Percentiles rank a stretch among this genome's conserved stretches.
These are phyloP conservation scores for Rynchops niger DNA, from an alignment of 2,113 vertebrate genomes.

Conservation along the genomic window DNA sequence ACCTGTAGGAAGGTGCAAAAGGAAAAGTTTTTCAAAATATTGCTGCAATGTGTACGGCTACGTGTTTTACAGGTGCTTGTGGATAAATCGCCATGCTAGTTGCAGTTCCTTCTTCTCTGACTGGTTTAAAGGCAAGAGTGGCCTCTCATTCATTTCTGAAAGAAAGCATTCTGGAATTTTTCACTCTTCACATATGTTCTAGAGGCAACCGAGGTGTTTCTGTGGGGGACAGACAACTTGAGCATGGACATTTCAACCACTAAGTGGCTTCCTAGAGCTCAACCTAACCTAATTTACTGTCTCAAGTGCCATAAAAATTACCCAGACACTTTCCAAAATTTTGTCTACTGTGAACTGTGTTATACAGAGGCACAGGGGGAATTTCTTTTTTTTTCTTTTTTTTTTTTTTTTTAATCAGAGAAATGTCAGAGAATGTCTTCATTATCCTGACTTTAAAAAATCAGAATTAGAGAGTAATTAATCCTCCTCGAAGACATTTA, in stretches of 20 bases:
- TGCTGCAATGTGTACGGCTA: background rate
- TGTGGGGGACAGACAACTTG: background rate
- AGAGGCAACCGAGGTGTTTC: background rate
- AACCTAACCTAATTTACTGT: background rate
- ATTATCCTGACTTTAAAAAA: background rate
- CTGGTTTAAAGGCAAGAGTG: background rate
- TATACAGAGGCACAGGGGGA: background rate
- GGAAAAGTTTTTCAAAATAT: background rate
- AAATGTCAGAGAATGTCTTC: slow-evolving; percentile 19
- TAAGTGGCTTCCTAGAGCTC: background rate
- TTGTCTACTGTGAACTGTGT: background rate
- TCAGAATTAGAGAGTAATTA: slow-evolving; percentile 21
- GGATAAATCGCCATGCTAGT: background rate
- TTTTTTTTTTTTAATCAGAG: background rate
- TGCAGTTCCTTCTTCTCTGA: background rate
- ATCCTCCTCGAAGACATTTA: slow-evolving; percentile 57
- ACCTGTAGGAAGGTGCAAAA: background rate
- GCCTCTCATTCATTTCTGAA: background rate
- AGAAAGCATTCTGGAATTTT: background rate
- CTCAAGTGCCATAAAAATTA: background rate
- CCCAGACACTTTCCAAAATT: background rate
- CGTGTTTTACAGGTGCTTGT: background rate
- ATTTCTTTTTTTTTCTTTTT: background rate
- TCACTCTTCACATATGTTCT: background rate
- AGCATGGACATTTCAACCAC: background rate